Conservation (phyloP, 2,113 vertebrate species). For the Vanacampus margaritifer region DNA sequence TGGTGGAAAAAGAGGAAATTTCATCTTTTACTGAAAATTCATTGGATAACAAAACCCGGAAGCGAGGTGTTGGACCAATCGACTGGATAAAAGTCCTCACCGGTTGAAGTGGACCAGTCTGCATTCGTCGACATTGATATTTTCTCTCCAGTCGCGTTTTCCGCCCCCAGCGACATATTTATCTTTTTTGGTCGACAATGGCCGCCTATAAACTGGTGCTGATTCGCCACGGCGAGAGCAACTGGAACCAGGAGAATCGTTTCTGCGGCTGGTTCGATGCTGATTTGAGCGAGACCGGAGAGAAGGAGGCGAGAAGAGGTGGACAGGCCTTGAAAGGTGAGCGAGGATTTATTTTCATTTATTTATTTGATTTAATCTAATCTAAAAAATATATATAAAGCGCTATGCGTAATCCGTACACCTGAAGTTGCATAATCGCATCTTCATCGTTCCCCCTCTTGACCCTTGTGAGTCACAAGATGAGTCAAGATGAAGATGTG, state of each 20-base stretch:
- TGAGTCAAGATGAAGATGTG: conserved; percentile 9
- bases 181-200: conserved; percentile 21
- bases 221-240: conserved; percentile 90
- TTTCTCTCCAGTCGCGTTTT: not conserved
- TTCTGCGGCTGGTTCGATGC: conserved; percentile 97
- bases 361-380: no score
- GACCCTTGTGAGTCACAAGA: not conserved
- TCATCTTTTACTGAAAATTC: not conserved
- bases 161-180: not conserved
- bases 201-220: conserved; percentile 83
- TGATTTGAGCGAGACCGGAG: conserved; percentile 85
- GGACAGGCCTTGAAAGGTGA: conserved; percentile 81
- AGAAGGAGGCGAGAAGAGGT: conserved; percentile 82
- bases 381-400: no score
- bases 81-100: conserved; percentile 22
- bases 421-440: conserved; percentile 25
- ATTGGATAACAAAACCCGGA: conserved; percentile 53
- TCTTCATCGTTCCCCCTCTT: conserved; percentile 14
- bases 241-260: conserved; percentile 94
- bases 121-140: not conserved
- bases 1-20: conserved; percentile 22
- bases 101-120: conserved; percentile 1
- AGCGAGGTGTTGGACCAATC: conserved; percentile 39
- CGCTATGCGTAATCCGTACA: not conserved
- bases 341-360: not conserved